Base-by-base conservation (phyloP, 2,797 vertebrate species). In the Danio kyathit region DNA sequence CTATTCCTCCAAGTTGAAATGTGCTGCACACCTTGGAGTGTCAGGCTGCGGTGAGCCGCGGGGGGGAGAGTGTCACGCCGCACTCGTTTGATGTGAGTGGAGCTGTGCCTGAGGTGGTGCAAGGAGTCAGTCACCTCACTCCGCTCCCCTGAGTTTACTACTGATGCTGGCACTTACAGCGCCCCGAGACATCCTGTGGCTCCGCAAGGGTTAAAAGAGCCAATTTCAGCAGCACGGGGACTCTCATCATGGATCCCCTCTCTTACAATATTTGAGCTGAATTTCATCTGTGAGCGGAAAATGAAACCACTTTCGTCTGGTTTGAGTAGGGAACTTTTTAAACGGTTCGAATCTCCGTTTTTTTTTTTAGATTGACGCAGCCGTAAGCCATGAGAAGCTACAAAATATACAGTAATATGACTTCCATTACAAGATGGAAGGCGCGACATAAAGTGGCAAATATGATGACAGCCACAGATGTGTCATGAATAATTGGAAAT, bases 121-220 rank as follows among this genome's bases (percentile, higher is more conserved):
- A 92, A 93, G 91, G 92, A 92, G 93, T 94, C 92, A 92, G 90
- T 90, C 91, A 90, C 91, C 89, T 90, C 85, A 85, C 89, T 92
- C 89, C 83, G 48, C 85, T 86, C 87, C 87, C 85, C 82, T 83
- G 90, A 91, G 90, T 92, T 89, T 67, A 86, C 88, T 88, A 91
- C 88, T 90, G 92, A 93, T 92, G 92, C 80, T 87, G 89, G 87
- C 84, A 82, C 93, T 91, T 88, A 87, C 89, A 89, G 90, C 82
- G 90, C 85, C 85, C 84, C 52, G 76, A 87, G 86, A 83, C 81
- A 77, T 83, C 83, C 81, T 83, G 49, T n/a, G 83, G 86, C 82
- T 82, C 69, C 49, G 43, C 69, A 88, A 89, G 86, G 84, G 72
- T 88, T 80, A 90, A 88, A 91, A 89, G 86, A 91, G 89, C 86